These are phyloP conservation scores for Chiroxiphia lanceolata DNA, from an alignment of 2,797 vertebrate genomes.

Conservation along the genomic window DNA sequence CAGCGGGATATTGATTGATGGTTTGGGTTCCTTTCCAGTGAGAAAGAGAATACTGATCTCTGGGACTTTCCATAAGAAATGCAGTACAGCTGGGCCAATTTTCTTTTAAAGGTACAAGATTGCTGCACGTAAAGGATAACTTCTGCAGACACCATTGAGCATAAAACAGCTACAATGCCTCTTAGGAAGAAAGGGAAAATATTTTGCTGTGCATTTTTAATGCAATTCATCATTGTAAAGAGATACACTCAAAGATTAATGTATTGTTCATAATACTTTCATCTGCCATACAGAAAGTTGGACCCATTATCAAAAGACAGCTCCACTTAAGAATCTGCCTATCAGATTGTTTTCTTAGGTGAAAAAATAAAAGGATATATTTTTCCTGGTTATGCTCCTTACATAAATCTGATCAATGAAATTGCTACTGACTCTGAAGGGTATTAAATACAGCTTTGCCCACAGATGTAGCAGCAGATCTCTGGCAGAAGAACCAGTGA, in stretches of 20 bases:
- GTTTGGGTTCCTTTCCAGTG: background rate
- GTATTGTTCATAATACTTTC: background rate
- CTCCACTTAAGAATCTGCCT: background rate
- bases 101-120: background rate
- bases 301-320: slow-evolving; percentile 15
- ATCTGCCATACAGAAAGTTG: slow-evolving; percentile 11
- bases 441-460: slow-evolving; percentile 45
- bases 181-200: slow-evolving; percentile 28
- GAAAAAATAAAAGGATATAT: slow-evolving; percentile 30
- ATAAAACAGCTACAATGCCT: background rate
- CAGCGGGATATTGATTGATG: background rate
- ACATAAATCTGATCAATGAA: slow-evolving; percentile 21
- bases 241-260: background rate
- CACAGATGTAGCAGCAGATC: slow-evolving; percentile 35
- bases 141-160: background rate
- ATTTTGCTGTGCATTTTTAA: slow-evolving; percentile 60
- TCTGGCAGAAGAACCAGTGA: slow-evolving; percentile 17
- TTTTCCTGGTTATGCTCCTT: background rate
- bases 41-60: background rate
- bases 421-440: slow-evolving; percentile 11
- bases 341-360: slow-evolving; percentile 29
- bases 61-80: background rate
- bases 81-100: background rate
- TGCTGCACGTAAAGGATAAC: background rate
- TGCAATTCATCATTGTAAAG: slow-evolving; percentile 7